Evolutionary conservation across 2,797 vertebrate species (phyloP), one percentile per base, ranked within the genome.

Genomic region (Onychomys arenicola): DNA sequence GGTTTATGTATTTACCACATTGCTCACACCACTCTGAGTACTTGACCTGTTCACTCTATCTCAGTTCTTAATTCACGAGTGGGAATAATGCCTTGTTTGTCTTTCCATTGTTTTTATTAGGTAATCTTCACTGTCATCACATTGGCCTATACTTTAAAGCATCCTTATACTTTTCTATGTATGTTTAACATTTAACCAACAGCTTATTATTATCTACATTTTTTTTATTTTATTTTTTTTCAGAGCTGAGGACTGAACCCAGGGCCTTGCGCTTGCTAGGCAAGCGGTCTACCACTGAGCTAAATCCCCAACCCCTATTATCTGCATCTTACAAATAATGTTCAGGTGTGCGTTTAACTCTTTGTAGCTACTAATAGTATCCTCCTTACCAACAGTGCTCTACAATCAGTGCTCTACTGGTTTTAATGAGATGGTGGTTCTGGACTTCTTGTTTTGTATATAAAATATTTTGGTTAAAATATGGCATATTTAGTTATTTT

Each of bases 401-500:
- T 71, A 80, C 21, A 52, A 52, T 52, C 52, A 61, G 9, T 32
- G 14, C 11, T 49, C 23, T 59, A 83, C 7, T 3, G 23, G 57
- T 63, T 95, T 14, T 55, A 94, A 86, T 1, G 25, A 89, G 16
- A 71, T n/a, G 40, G 7, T 85, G 32, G 12, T 43, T 94, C 55
- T 91, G 32, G 61, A 12, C 21, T 89, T 83, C 16, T 27, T 49
- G n/a, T 10, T 23, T 63, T 95, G 11, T 6, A 73, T n/a, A 7
- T 61, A 67, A 12, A 87, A 92, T 57, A 23, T 52, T 29, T 27
- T 91, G 52, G 40, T 37, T 84, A 92, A 95, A 37, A 75, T 80
- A 75, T 59, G 40, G 57, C 46, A 94, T 92, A 73, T 52, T 85
- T 83, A 67, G 81, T 63, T 12, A 89, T 89, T 88, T 87, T 17